Conservation (phyloP, 1,140 invertebrate genomes). For the Rhagoletis pomonella region DNA sequence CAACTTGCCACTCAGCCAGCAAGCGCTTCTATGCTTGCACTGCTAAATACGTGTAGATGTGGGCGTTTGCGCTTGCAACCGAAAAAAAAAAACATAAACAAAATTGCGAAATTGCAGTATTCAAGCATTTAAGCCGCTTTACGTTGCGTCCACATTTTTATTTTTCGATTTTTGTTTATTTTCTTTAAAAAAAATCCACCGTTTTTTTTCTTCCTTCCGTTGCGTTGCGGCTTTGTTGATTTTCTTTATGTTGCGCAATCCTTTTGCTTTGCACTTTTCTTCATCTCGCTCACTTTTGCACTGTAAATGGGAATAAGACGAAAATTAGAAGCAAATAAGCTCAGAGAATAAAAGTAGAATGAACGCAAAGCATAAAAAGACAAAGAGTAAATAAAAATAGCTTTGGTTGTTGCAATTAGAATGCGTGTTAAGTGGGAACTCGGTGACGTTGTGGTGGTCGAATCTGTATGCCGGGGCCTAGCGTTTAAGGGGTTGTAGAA, state of each 20-base stretch:
- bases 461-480: not conserved
- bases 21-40: slow-evolving; percentile 15
- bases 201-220: not conserved
- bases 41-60: not conserved
- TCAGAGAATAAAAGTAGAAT: not conserved
- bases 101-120: slow-evolving; percentile 69
- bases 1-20: slow-evolving; percentile 14
- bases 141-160: not conserved
- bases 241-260: not conserved
- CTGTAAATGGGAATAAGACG: not conserved
- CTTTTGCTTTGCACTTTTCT: not conserved
- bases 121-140: slow-evolving; percentile 73
- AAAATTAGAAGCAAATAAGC: not conserved
- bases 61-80: slow-evolving; percentile 7
- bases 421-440: slow-evolving; percentile 63
- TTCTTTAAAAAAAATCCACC: not conserved
- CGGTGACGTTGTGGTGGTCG: not conserved
- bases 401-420: slow-evolving; percentile 69
- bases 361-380: not conserved
- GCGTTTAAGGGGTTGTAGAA: not conserved
- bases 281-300: not conserved
- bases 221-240: not conserved
- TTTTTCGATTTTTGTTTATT: not conserved
- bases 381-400: slow-evolving; percentile 33
- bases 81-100: not conserved